phyloP scores from a whole-genome alignment of 2,888 invertebrate species.

The Limnephilus marmoratus region DNA sequence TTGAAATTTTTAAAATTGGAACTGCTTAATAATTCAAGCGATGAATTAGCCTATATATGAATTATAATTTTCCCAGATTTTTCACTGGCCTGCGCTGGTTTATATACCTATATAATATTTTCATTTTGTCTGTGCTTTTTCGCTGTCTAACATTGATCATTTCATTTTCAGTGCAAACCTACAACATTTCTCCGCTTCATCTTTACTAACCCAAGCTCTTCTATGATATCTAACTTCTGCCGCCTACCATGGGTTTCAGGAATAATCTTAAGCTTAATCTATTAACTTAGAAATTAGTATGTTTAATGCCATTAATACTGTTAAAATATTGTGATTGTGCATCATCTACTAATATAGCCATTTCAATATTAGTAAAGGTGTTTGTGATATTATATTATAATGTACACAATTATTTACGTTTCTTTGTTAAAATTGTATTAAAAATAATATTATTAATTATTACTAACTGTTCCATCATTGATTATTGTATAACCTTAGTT shows the following conservation, averaged over 20 bases:
- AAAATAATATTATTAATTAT: background rate
- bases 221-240: constrained; percentile 31
- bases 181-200: background rate
- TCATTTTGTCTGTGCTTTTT: background rate
- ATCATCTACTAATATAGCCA: constrained; percentile 41
- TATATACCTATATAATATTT: background rate
- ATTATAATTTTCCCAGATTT: too few relatives aligned
- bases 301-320: background rate
- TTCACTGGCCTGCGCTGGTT: too few relatives aligned
- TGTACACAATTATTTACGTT: constrained; percentile 33
- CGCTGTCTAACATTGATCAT: background rate
- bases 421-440: background rate
- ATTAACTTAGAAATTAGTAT: background rate
- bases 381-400: constrained; percentile 50
- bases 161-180: background rate
- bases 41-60: too few relatives aligned
- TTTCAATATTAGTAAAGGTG: constrained; percentile 46
- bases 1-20: too few relatives aligned
- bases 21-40: too few relatives aligned
- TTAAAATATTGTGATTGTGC: constrained; percentile 50
- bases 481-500: background rate
- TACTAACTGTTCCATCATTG: background rate
- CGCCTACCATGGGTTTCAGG: constrained; percentile 14
- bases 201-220: constrained; percentile 32
- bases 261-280: background rate